Conservation (phyloP, 2,113 vertebrate species). For the Eudyptes chrysolophus region DNA sequence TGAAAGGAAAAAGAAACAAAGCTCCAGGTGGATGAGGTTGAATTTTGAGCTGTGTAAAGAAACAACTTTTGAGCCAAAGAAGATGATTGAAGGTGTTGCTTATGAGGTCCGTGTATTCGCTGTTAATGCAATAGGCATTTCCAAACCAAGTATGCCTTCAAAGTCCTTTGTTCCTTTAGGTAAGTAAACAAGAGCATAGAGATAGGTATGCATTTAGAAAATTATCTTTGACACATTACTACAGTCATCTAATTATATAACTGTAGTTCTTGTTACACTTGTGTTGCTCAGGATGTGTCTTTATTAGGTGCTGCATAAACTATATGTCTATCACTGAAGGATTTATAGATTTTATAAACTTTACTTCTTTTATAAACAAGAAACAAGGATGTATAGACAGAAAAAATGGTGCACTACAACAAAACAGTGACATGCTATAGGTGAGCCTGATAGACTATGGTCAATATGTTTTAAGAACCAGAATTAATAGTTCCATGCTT, state of each 20-base stretch:
- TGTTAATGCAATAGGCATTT: slow-evolving; percentile 92
- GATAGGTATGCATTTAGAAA: not conserved
- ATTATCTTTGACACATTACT: not conserved
- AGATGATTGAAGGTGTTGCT: slow-evolving; percentile 99
- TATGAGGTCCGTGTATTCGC: slow-evolving; percentile 97
- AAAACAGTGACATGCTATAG: not conserved
- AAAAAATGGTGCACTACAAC: not conserved
- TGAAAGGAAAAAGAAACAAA: slow-evolving; percentile 99
- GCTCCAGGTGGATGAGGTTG: slow-evolving; percentile 97
- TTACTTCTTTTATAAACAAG: not conserved
- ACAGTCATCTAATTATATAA: not conserved
- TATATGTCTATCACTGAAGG: not conserved
- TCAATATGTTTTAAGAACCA: not conserved
- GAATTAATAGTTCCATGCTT: not conserved
- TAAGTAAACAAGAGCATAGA: slow-evolving; percentile 71
- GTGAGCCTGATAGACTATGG: not conserved
- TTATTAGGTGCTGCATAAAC: not conserved
- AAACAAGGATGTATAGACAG: not conserved
- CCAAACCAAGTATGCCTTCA: slow-evolving; percentile 94
- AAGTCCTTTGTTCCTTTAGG: slow-evolving; percentile 94
- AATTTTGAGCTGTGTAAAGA: slow-evolving; percentile 98
- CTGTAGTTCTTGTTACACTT: not conserved
- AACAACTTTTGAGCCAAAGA: slow-evolving; percentile 94
- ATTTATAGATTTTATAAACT: not conserved
- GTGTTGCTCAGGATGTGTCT: not conserved